Conservation (phyloP, 2,113 vertebrate species). For the Pampusana beccarii region DNA sequence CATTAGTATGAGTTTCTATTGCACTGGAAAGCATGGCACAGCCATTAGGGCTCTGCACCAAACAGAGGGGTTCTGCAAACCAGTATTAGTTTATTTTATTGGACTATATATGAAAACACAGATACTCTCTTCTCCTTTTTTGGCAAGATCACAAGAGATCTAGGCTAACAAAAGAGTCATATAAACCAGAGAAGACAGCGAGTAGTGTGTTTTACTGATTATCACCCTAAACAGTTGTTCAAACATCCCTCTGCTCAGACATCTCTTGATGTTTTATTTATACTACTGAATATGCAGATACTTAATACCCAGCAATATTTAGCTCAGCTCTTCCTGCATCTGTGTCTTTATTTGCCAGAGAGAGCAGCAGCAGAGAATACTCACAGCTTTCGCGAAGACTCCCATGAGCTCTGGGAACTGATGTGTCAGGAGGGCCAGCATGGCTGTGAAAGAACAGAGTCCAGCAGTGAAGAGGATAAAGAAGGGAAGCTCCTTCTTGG, state of each 20-base stretch:
- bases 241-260: not conserved
- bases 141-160: not conserved
- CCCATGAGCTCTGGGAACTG: constrained; percentile 99
- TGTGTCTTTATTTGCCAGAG: not conserved
- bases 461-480: constrained; percentile 99
- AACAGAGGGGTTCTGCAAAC: not conserved
- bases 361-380: constrained; percentile 65
- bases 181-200: not conserved
- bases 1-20: not conserved
- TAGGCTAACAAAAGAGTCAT: not conserved
- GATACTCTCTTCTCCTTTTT: not conserved
- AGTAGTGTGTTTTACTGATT: not conserved
- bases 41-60: not conserved
- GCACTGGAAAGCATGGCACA: not conserved
- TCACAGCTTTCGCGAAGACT: constrained; percentile 98
- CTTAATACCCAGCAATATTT: not conserved
- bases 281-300: not conserved
- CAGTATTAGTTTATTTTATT: not conserved
- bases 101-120: constrained; percentile 24
- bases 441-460: constrained; percentile 97
- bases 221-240: not conserved
- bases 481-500: constrained; percentile 98
- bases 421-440: constrained; percentile 97
- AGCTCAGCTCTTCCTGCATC: not conserved
- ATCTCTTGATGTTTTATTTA: not conserved